phyloP scores from a whole-genome alignment of 2,113 vertebrate genomes.

The Saccopteryx bilineata region DNA sequence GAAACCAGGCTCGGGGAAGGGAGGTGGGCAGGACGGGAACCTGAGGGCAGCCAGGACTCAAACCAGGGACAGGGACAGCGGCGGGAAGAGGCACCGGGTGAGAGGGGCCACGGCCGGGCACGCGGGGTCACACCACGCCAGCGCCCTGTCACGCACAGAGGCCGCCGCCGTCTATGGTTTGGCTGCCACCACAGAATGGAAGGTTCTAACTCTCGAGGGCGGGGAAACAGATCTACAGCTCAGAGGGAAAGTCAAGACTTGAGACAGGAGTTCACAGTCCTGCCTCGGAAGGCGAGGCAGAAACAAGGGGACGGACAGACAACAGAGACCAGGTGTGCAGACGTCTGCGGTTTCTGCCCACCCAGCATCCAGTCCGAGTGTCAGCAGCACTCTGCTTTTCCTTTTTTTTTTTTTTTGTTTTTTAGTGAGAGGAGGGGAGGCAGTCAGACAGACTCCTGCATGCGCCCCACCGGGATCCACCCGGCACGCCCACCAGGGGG shows the following conservation, averaged over 20 bases:
- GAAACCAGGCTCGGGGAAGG: neutral
- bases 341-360: neutral
- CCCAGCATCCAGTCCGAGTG: too few relatives aligned
- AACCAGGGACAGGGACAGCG: neutral
- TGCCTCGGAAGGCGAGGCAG: neutral
- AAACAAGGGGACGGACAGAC: neutral
- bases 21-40: neutral
- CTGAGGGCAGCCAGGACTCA: too few relatives aligned
- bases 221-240: neutral
- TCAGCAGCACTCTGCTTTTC: neutral
- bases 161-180: too few relatives aligned
- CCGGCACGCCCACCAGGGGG: too few relatives aligned
- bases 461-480: too few relatives aligned
- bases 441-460: too few relatives aligned
- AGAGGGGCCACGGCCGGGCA: neutral
- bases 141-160: too few relatives aligned
- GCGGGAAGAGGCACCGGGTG: neutral
- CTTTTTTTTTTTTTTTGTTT: neutral
- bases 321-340: rapidly evolving
- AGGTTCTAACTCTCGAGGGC: neutral
- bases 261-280: neutral
- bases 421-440: too few relatives aligned
- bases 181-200: neutral
- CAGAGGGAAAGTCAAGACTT: neutral
- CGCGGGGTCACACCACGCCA: neutral